Base-by-base conservation (phyloP, 2,113 vertebrate species). In the Typhlomys cinereus region DNA sequence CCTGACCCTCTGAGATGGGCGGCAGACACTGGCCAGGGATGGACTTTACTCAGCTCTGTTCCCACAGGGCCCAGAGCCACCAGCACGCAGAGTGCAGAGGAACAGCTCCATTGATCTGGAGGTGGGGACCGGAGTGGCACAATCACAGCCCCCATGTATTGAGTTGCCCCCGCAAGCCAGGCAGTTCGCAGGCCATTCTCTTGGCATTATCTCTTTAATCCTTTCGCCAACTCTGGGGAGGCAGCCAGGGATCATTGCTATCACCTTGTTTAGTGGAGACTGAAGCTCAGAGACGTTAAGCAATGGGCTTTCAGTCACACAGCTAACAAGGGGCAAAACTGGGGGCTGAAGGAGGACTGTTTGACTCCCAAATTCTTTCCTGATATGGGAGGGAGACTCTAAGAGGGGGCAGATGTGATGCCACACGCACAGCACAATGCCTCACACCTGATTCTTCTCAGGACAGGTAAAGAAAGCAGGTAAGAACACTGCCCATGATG, bases 151-250 rank as follows among this genome's bases (percentile, higher is more conserved):
- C 93, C 93, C 80, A 9, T 44, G 90, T 85, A 69, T 31, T 3
- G 86, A 95, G 67, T 17, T 2, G 89, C 76, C 73, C 89, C 91
- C 74, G 75, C 12, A 83, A 93, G 89, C n/a, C 44, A 54, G 80
- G 70, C 64, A 80, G 62, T 84, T 39, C 4, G 39, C 52, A 29
- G 52, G 61, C 61, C 14, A 0, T 71, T 89, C 66, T 17, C 9
- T 61, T 18, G 61, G 67, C 57, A 34, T 90, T 91, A 93, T 91
- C 94, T 93, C 95, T 84, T 89, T 89, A 91, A 95, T 81, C 89
- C 69, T 90, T 46, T 86, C 52, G 7, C 59, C 1, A 39, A 7
- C 74, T 54, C 48, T 11, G 0, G n/a, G 84, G 88, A 69, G 69
- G 69, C 9, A 66, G 41, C 39, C 11, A 27, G 6, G 27, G 2